These are phyloP conservation scores for Amphilophus citrinellus DNA, from an alignment of 2,113 vertebrate genomes.

Conservation along the genomic window DNA sequence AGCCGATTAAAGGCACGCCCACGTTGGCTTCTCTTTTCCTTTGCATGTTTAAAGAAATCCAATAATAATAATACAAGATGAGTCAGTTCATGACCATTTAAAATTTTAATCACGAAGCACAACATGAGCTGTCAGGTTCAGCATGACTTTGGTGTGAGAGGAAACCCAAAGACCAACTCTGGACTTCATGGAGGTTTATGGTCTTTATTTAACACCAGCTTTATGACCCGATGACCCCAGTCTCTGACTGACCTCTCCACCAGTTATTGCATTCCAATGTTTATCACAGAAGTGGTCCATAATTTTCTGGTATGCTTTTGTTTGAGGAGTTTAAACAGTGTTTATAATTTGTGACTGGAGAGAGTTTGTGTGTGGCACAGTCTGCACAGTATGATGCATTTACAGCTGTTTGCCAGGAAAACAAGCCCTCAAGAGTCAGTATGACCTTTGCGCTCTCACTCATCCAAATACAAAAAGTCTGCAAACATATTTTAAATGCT, in stretches of 20 bases:
- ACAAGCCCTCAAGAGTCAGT: too few species aligned
- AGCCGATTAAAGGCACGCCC: too few species aligned
- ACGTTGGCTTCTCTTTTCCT: not conserved
- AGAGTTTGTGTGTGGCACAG: not conserved
- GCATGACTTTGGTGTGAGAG: not conserved
- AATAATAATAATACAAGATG: too few species aligned
- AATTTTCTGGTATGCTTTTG: not conserved
- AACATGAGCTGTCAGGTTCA: too few species aligned
- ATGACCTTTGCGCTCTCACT: not conserved
- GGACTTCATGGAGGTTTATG: not conserved
- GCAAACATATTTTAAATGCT: not conserved
- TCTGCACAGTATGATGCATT: not conserved
- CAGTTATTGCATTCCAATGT: not conserved
- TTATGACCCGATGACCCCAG: not conserved
- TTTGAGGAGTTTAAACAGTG: not conserved
- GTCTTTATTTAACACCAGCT: not conserved
- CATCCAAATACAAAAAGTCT: not conserved
- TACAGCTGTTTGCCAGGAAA: too few species aligned
- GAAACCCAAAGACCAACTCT: not conserved
- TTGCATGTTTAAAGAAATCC: too few species aligned
- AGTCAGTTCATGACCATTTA: too few species aligned
- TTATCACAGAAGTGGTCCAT: accelerated
- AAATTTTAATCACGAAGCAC: too few species aligned
- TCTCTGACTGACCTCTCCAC: not conserved
- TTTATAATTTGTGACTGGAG: not conserved